phyloP scores from a whole-genome alignment of 2,797 vertebrate genomes.

The Sebastolobus alascanus region DNA sequence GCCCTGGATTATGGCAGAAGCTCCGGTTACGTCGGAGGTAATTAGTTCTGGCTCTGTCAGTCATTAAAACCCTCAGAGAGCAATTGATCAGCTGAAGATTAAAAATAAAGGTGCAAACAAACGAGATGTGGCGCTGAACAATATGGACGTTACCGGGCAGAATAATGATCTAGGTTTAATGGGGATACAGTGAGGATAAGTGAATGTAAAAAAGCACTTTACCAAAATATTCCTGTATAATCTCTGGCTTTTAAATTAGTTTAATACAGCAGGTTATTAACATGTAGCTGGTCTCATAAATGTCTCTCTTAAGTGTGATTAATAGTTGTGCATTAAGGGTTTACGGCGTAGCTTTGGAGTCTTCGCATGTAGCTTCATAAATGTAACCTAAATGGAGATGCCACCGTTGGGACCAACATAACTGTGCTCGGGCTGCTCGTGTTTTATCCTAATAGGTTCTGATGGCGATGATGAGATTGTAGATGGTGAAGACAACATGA shows the following conservation, averaged over 20 bases:
- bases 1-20: conserved; percentile 5
- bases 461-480: background rate
- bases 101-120: conserved; percentile 23
- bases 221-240: background rate
- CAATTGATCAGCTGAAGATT: conserved; percentile 54
- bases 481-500: background rate
- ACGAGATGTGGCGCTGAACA: conserved; percentile 4
- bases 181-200: no score
- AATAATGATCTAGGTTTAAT: no score
- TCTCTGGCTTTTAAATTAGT: background rate
- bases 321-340: background rate
- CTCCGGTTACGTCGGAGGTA: conserved; percentile 45
- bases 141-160: background rate
- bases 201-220: no score
- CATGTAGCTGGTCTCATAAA: background rate
- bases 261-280: background rate
- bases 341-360: background rate
- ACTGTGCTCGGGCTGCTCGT: background rate
- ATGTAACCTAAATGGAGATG: background rate
- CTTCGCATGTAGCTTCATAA: background rate
- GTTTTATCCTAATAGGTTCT: background rate
- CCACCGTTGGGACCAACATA: background rate
- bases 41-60: conserved; percentile 58
- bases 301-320: background rate
- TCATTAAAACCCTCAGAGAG: conserved; percentile 36